Base-by-base conservation (phyloP, 2,113 vertebrate species). In the Sitta europaea region DNA sequence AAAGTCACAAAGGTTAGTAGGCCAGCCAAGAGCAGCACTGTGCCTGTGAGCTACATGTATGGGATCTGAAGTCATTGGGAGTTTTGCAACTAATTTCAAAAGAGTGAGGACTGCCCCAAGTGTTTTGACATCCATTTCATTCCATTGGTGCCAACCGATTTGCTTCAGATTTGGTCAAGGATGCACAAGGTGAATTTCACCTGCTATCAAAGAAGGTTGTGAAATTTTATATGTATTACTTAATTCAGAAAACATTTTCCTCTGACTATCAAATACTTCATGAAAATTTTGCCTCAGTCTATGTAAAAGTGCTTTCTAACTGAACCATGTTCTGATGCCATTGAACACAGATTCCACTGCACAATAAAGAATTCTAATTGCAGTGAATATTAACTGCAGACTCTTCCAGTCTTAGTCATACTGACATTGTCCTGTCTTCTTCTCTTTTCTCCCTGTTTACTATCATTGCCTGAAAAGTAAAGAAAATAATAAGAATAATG, bases 1-100 rank as follows among this genome's bases (percentile, higher is more conserved):
- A 85, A 95, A 96, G 81, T 96, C 85, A 76, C 78, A 86, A 91
- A 95, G 96, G 94, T 96, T 90, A 94, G 84, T 92, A 88, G 95
- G 94, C 33, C 86, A 95, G 45, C 66, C 58, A 59, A 54, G 72
- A 83, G 65, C 77, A 65, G 82, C 31, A 42, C 73, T 59, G 78
- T 84, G 90, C 61, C 84, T 90, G 50, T 78, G 83, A 91, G 83
- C 51, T 86, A 38, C 74, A 78, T 4, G 14, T 51, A 65, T 70
- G 63, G 74, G 74, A 79, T 76, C 75, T 93, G 74, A 90, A 96
- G 65, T 57, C 50, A 67, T 3, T 59, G 50, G 16, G 70, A 82
- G 36, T 85, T 91, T 81, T 88, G n/a, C n/a, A 55, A 23, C 27
- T 43, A 27, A 74, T 82, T 89, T 74, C 43, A 90, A 53, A 84